Conservation (phyloP, 1,140 invertebrate genomes). For the Halotydeus destructor region DNA sequence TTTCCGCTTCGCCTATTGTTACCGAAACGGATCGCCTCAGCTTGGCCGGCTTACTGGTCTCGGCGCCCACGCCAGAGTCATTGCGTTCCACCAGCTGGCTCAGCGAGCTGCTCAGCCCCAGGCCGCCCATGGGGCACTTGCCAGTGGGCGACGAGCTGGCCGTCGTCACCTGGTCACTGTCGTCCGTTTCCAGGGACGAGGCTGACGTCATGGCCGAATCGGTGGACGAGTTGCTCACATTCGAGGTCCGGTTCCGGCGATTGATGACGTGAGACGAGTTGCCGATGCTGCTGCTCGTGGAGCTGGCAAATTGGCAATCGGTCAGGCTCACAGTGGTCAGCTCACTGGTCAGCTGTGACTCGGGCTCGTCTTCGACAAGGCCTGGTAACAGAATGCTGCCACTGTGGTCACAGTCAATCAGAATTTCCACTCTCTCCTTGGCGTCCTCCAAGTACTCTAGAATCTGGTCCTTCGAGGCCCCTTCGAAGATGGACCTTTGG, state of each 20-base stretch:
- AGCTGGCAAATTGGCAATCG: constrained; percentile 6
- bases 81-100: constrained; percentile 53
- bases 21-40: neutral
- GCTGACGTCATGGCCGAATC: constrained; percentile 16
- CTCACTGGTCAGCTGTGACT: neutral
- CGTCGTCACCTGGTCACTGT: neutral
- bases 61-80: constrained; percentile 76
- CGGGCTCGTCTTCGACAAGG: neutral
- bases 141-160: constrained; percentile 11
- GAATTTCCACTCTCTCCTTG: constrained; percentile 36
- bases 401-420: constrained; percentile 11
- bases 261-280: neutral
- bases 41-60: constrained; percentile 55
- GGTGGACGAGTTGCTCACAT: constrained; percentile 20
- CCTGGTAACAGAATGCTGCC: neutral
- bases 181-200: constrained; percentile 7
- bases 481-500: constrained; percentile 48
- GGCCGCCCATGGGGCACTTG: constrained; percentile 10
- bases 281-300: constrained; percentile 2
- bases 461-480: constrained; percentile 66
- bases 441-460: constrained; percentile 65
- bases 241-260: constrained; percentile 28
- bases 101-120: constrained; percentile 23
- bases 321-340: neutral
- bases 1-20: constrained; percentile 11